Base-by-base conservation (phyloP, 1,140 invertebrate species). In the Popillia japonica region DNA sequence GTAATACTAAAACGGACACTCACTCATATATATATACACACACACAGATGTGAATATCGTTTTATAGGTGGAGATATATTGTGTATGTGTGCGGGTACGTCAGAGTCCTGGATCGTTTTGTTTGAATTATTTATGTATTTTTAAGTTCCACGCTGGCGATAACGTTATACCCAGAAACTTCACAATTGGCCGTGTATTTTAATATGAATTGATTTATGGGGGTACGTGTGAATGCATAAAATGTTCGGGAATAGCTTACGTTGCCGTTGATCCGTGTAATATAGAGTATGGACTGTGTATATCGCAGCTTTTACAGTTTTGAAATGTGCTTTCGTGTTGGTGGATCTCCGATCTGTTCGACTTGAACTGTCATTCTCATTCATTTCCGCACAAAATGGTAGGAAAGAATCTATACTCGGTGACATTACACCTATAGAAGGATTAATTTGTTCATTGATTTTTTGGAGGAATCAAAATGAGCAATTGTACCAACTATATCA, bases 121-220 rank as follows among this genome's bases (percentile, higher is more conserved):
- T 64, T 64, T 64, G 59, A 64, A 64, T 64, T 64, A 64, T 64
- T 64, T 64, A 64, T 64, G 59, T 64, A 64, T 64, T 64, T 64
- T 64, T 64, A 64, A 64, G 59, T 64, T 64, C 59, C 17, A 64
- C 59, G 7, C n/a, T 3, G 59, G 59, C 59, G 59, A 64, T 64
- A 64, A 64, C 59, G 59, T 27, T 20, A 20, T 64, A 64, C 17
- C 59, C 59, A 27, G 59, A 64, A 64, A 64, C 59, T 64, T 64
- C 59, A 64, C 59, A 64, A 64, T 20, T 64, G 59, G 59, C 59
- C 59, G 59, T 27, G 17, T 64, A 64, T 64, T 64, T 64, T 64
- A 64, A 64, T 64, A 64, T 64, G 59, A 64, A 64, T 64, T 64
- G 59, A 64, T 64, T 64, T 64, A 64, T 64, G 59, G 59, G 6